phyloP scores from a whole-genome alignment of 1,140 invertebrate genomes.

The Sipha flava region DNA sequence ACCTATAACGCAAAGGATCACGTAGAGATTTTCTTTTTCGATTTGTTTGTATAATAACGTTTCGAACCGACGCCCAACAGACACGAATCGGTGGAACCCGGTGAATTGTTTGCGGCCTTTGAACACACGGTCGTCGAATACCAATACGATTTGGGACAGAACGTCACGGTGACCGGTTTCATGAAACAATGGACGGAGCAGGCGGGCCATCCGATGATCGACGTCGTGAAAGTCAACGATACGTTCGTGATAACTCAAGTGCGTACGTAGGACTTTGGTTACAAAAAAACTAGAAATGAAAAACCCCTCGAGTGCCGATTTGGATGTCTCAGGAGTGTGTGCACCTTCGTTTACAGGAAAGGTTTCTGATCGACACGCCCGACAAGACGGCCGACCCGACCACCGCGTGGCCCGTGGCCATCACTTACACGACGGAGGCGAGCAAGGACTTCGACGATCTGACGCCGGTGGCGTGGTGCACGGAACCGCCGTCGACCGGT shows the following conservation, averaged over 20 bases:
- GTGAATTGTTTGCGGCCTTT: not conserved
- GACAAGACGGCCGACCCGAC: not conserved
- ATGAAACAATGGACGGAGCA: constrained; percentile 90
- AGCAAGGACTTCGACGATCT: not conserved
- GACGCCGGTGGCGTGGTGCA: not conserved
- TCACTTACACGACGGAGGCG: not conserved
- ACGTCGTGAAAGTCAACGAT: constrained; percentile 55
- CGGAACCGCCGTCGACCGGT: not conserved
- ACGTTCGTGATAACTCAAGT: not conserved
- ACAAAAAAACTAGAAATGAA: too few relatives aligned
- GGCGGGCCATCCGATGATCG: constrained; percentile 80
- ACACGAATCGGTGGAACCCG: constrained; percentile 36
- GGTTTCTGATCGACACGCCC: not conserved
- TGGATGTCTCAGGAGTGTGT: too few relatives aligned
- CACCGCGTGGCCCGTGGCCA: not conserved
- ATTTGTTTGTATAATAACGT: too few relatives aligned
- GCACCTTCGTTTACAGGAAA: not conserved
- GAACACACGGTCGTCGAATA: constrained; percentile 41
- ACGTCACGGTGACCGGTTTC: constrained; percentile 52
- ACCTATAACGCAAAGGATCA: too few relatives aligned
- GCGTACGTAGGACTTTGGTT: not conserved
- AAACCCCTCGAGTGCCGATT: too few relatives aligned
- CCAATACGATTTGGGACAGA: constrained; percentile 47
- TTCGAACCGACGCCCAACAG: not conserved
- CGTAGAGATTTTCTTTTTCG: too few relatives aligned